Percentiles rank a stretch among this genome's conserved stretches.
Conservation (phyloP, 2,113 vertebrate genomes). For the Danio rerio region DNA sequence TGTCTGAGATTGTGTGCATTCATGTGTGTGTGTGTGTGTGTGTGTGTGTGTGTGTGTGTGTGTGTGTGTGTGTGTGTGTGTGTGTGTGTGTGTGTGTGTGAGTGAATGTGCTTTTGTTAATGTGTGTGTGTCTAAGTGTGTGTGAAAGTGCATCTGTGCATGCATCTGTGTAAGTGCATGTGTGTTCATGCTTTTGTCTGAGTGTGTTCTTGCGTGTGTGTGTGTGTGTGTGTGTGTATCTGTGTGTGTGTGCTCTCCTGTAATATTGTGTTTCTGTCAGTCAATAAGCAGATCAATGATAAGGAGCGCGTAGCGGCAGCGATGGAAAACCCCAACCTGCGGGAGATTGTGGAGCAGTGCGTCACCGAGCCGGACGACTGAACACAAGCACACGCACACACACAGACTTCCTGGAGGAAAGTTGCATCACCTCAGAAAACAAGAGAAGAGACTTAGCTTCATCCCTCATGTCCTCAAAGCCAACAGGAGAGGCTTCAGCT, state of each 20-base stretch:
- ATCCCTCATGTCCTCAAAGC: not conserved
- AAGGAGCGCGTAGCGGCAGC: slow-evolving; percentile 98
- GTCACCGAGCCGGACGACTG: slow-evolving; percentile 90
- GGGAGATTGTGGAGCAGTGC: slow-evolving; percentile 96
- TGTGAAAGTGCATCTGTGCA: too few species aligned
- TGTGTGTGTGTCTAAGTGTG: not conserved
- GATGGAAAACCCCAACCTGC: slow-evolving; percentile 94
- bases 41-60: too few species aligned
- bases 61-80: not conserved
- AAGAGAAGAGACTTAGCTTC: not conserved
- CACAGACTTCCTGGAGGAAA: not conserved
- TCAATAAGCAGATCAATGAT: slow-evolving; percentile 99
- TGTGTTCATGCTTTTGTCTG: too few species aligned
- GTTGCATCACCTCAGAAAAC: not conserved
- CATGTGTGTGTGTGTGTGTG: too few species aligned
- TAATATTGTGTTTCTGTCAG: slow-evolving; percentile 68
- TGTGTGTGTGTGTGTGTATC: not conserved
- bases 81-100: too few species aligned
- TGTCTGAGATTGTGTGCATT: too few species aligned
- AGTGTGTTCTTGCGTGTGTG: too few species aligned
- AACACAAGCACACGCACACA: slow-evolving; percentile 10
- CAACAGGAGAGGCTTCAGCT: too few species aligned
- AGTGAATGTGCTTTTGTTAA: too few species aligned
- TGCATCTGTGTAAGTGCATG: too few species aligned
- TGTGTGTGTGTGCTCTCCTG: not conserved